Base-by-base conservation (phyloP, 1,140 invertebrate genomes). In the Bombus superbus region DNA sequence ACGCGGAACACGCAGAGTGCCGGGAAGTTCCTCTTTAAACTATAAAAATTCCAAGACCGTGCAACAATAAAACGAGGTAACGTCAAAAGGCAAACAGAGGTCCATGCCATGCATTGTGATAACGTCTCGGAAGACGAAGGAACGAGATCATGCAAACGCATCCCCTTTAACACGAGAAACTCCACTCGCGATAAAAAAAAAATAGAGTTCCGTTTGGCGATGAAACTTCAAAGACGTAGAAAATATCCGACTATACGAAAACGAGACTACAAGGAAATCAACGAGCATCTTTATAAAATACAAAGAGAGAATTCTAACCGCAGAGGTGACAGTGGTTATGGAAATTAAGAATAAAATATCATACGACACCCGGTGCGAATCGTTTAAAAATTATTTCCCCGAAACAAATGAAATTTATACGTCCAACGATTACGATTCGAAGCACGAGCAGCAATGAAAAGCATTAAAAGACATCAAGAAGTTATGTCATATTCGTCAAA, bases 31-130 rank as follows among this genome's bases (percentile, higher is more conserved):
- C 22, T n/a, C 62, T 79, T 79, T 79, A 44, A 42, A 44, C 59
- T 11, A 44, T 66, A 66, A 66, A 79, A 66, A 66, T 79, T 66
- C 62, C 59, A 44, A 18, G 44, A 11, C 3, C 13, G 22, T 79
- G n/a, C n/a, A n/a, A 44, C 59, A n/a, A 66, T 44, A 22, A 25
- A 66, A 66, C 40, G 40, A 42, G 40, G 28, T 28, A 25, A 28
- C 40, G n/a, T 64, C 59, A 66, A n/a, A 40, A 44, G 59, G 9
- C 18, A 66, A 79, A 66, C 77, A 66, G 40, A 78, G 38, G 47
- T 11, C 35, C 11, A 53, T 25, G 53, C 28, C 35, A 18, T 59
- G 53, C 44, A 76, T 76, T 76, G 35, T 40, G 74, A 76, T 59
- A 59, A 59, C 53, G 53, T 59, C 53, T 59, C 15, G 0, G 8